Evolutionary conservation across 2,888 invertebrate genomes (phyloP), one percentile per base, ranked within the genome.

Genomic region (Oscheius sp.): DNA sequence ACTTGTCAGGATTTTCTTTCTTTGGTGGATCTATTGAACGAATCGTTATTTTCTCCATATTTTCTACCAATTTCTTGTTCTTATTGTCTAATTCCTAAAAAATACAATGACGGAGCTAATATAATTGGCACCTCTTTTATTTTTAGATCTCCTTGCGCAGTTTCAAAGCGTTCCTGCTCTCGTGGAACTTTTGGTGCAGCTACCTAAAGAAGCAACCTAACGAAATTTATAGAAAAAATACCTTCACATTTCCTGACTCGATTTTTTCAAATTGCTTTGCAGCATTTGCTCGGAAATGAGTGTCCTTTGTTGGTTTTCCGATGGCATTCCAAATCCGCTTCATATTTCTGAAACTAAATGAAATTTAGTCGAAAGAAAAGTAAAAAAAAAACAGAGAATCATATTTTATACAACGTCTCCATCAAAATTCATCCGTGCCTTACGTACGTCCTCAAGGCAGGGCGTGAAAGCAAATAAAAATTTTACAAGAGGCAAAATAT

Each of bases 31-130:
- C 84, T 0, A 76, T 79, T 16, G 85, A 84, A 2, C 27, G 75
- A 69, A 87, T 85, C 13, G 61, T 80, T 55, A 87, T 80, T 73
- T 85, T 80, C 45, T 80, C 81, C 81, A 86, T 79, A 61, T 86
- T 86, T 3, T 77, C 78, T 25, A 87, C 75, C 7, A 87, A 72
- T 13, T 72, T 58, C 23, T 81, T 82, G 71, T 86, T 53, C 66
- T 81, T 86, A 23, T 73, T 72, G 18, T 73, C 74, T 12, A 87
- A 56, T 45, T 83, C 77, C 85, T 85, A 35, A 58, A 83, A 69
- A n/a, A 27, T 1, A 16, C 25, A 16, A 25, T 12, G n/a, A 52
- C 2, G 16, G 23, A 27, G 25, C 29, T 12, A 49, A 6, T 21
- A 55, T 27, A 35, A 29, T 7, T n/a, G n/a, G n/a, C n/a, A 69